Percentiles rank a stretch among this genome's conserved stretches.
phyloP scores from a whole-genome alignment of 2,888 invertebrate species.

The Quadroppia sp. region DNA sequence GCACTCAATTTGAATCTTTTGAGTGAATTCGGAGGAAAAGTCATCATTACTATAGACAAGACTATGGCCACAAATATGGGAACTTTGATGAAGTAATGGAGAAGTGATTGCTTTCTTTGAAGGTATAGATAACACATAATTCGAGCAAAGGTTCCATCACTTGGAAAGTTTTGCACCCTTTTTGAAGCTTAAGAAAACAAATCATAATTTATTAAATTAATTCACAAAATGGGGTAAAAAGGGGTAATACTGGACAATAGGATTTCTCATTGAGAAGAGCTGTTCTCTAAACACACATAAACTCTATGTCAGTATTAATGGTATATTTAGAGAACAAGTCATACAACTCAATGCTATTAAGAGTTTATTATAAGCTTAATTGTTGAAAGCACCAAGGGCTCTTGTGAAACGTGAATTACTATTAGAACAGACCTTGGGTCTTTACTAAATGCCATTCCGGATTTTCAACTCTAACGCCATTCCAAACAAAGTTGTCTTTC shows the following conservation, averaged over 20 bases:
- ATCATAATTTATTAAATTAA: no score
- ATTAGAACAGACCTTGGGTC: neutral
- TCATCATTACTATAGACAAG: constrained; percentile 2
- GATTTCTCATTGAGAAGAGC: no score
- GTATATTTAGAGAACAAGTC: no score
- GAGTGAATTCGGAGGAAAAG: neutral
- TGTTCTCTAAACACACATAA: no score
- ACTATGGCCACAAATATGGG: constrained; percentile 10
- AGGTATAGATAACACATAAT: neutral
- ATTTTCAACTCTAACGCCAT: neutral
- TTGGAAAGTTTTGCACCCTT: neutral
- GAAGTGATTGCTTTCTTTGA: neutral
- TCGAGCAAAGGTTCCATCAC: neutral
- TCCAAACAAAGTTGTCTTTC: neutral
- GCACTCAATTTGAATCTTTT: constrained; percentile 19
- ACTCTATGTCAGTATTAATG: no score
- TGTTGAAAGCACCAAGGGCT: no score
- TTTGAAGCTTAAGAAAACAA: neutral
- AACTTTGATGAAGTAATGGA: constrained; percentile 6
- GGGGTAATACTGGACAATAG: no score
- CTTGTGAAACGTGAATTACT: no score
- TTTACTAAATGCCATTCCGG: neutral
- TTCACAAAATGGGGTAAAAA: no score
- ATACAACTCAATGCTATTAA: no score
- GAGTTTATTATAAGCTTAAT: no score